These are phyloP conservation scores for Lophochroa leadbeateri DNA, from an alignment of 2,113 vertebrate species.

Conservation along the genomic window DNA sequence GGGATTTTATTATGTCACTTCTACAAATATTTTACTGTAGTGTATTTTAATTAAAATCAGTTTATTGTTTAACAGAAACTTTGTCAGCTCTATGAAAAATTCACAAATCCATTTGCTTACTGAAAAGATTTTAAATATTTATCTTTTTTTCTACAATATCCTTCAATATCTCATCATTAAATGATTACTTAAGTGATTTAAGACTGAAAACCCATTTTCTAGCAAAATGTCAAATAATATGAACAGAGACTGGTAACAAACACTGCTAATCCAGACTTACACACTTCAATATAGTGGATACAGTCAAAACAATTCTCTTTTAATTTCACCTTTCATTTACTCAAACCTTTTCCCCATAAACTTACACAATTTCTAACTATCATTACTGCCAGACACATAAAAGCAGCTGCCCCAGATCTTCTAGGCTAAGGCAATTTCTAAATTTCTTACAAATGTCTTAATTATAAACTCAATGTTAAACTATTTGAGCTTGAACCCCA, in stretches of 20 bases:
- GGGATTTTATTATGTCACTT: too few species aligned
- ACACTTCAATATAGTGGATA: constrained; percentile 8
- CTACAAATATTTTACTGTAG: not conserved
- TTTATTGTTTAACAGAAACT: not conserved
- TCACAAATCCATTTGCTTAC: not conserved
- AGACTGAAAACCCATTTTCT: constrained; percentile 4
- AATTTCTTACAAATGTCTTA: not conserved
- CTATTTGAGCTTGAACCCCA: not conserved
- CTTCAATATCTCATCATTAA: not conserved
- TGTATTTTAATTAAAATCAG: not conserved
- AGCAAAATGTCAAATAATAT: constrained; percentile 38
- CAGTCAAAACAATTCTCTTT: constrained; percentile 25
- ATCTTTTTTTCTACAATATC: not conserved
- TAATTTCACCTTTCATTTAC: constrained; percentile 37
- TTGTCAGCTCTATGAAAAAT: not conserved
- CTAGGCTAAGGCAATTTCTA: not conserved
- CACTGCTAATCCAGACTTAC: constrained; percentile 9
- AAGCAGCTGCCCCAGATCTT: not conserved
- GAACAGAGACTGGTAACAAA: constrained; percentile 6
- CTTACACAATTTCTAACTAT: not conserved
- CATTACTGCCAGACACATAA: not conserved
- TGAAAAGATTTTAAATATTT: not conserved
- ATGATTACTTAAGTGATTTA: constrained; percentile 1
- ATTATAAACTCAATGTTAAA: not conserved
- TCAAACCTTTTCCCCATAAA: not conserved